phyloP scores from a whole-genome alignment of 2,888 invertebrate genomes.

The Hemithea aestivaria region DNA sequence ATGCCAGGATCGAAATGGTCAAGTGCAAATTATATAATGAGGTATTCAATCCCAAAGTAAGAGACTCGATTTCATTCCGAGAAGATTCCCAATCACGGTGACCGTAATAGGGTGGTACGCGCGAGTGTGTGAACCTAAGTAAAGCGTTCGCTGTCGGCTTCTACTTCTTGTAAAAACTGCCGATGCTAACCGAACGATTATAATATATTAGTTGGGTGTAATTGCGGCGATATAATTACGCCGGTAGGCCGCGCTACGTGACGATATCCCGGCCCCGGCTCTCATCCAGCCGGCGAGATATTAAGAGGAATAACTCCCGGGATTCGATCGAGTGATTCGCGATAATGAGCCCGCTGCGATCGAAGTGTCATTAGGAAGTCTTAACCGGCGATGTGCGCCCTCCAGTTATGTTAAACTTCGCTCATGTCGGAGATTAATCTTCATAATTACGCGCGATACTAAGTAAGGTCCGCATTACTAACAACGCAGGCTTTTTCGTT shows the following conservation, averaged over 20 bases:
- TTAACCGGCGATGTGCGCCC: conserved; percentile 68
- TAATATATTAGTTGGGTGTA: conserved; percentile 78
- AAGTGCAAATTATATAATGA: too few relatives aligned
- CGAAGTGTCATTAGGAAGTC: conserved; percentile 79
- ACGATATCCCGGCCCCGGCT: conserved; percentile 69
- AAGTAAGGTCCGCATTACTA: conserved; percentile 43
- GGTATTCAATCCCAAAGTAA: too few relatives aligned
- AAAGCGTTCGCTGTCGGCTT: conserved; percentile 55
- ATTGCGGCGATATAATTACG: conserved; percentile 77
- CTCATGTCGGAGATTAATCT: conserved; percentile 62
- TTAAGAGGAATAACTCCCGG: conserved; percentile 73
- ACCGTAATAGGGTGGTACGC: conserved; percentile 55
- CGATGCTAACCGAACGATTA: conserved; percentile 74
- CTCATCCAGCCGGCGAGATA: conserved; percentile 64
- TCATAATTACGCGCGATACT: conserved; percentile 56
- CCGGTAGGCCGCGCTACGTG: conserved; percentile 67
- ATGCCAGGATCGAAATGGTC: too few relatives aligned
- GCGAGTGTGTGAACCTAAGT: conserved; percentile 52
- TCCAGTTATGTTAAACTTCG: conserved; percentile 64
- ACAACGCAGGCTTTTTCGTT: conserved; percentile 31
- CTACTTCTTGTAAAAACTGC: conserved; percentile 65
- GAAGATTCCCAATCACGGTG: conserved; percentile 52
- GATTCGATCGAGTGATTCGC: conserved; percentile 72
- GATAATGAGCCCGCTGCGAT: conserved; percentile 73
- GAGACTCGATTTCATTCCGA: conserved; percentile 36